Base-by-base conservation (phyloP, 2,113 vertebrate species). In the Thunnus maccoyii region DNA sequence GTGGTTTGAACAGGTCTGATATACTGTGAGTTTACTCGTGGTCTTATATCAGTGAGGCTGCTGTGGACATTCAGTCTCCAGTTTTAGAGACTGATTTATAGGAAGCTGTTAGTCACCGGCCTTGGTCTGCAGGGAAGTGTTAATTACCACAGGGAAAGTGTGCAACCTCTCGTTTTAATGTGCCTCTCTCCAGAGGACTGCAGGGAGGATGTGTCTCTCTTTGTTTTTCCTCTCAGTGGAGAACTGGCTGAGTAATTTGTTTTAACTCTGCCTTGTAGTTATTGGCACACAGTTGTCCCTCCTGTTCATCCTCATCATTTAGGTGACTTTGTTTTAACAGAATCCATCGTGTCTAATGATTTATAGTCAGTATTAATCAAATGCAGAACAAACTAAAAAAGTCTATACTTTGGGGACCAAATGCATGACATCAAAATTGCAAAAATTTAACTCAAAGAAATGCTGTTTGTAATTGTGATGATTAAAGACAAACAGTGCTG, bases 71-170 rank as follows among this genome's bases (percentile, higher is more conserved):
- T 10, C 72, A 10, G 73, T 44, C 63, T 61, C 20, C 56, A 78
- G 65, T 85, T 87, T 89, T 72, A 77, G 69, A n/a, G 69, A 32
- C 41, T 67, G 84, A 84, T 90, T 89, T 83, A 78, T 52, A 67
- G 79, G 84, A 81, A 80, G 69, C 69, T 80, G 48, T 85, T 85
- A 67, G 85, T 80, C 73, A 68, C 20, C 3, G 15, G 64, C 48
- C 60, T 57, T 12, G 17, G 56, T 62, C 78, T 73, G 36, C 58
- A 78, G 68, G 60, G 79, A 85, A 83, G 86, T 90, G 86, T 87
- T 90, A 84, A 89, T 90, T 89, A 86, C 77, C 82, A 52, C 71
- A 62, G 68, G 80, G 76, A 82, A 68, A 72, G 73, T 66, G 77
- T 78, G 20, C 66, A 65, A 57, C 54, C 66, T 63, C 20, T 72